phyloP scores from a whole-genome alignment of 2,113 vertebrate species.

The Platichthys flesus region DNA sequence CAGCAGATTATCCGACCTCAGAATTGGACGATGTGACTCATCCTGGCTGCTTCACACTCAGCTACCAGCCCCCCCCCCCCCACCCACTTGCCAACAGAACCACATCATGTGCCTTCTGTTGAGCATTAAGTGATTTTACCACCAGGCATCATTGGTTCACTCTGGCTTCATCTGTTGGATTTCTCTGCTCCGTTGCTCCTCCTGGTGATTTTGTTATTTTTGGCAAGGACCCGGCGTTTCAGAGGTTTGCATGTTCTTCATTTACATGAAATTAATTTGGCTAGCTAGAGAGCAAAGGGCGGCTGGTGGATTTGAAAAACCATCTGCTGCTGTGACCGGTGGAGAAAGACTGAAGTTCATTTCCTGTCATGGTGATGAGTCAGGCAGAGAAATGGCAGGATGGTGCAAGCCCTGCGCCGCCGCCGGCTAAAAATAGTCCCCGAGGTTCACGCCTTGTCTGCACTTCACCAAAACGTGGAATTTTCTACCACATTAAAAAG shows the following conservation, averaged over 20 bases:
- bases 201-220: not conserved
- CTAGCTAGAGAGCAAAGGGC: constrained; percentile 48
- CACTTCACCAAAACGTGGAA: constrained; percentile 57
- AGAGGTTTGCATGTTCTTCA: constrained; percentile 3
- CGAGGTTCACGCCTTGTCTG: constrained; percentile 53
- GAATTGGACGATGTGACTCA: no score
- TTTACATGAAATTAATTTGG: constrained; percentile 36
- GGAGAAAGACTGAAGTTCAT: constrained; percentile 37
- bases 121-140: constrained; percentile 10
- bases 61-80: no score
- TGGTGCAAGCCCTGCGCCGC: constrained; percentile 37
- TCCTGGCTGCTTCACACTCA: no score
- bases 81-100: no score
- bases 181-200: not conserved
- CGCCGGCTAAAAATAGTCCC: constrained; percentile 54
- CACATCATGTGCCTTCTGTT: not conserved
- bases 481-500: constrained; percentile 48
- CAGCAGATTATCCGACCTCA: no score
- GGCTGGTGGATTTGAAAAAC: constrained; percentile 52
- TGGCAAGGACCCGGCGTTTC: constrained; percentile 14
- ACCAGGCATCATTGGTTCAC: constrained; percentile 6
- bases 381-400: constrained; percentile 54
- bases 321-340: constrained; percentile 39
- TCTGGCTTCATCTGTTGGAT: not conserved
- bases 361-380: constrained; percentile 59